Evolutionary conservation across 2,888 invertebrate species (phyloP), one percentile per base, ranked within the genome.

Genomic region (Drosophila meridiana): DNA sequence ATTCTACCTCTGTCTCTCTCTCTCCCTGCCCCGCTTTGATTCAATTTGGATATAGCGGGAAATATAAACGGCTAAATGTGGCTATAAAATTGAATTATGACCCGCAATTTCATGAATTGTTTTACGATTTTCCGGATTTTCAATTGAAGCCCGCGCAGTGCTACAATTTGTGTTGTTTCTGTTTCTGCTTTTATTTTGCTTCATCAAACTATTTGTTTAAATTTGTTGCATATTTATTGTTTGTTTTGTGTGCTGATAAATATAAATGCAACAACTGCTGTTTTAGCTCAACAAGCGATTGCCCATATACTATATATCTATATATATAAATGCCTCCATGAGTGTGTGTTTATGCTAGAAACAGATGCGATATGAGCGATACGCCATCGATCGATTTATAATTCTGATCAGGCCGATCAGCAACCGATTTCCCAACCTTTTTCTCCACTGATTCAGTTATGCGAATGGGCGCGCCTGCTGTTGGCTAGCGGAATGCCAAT

Each of bases 11-110:
- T 20, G 9, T 26, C 7, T 14, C 30, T 26, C 36, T 2, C 6
- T 11, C 11, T 2, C 34, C 6, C 3, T 0, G 32, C 13, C 36
- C 13, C 52, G 30, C 6, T 9, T 7, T 1, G 13, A 26, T 3
- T 8, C 55, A 38, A 53, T 30, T 40, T 56, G 1, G 20, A 11
- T 32, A 42, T 43, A n/a, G 45, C 52, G 43, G 13, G n/a, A 58
- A n/a, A 61, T 26, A 55, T 40, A 67, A 48, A 60, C 66, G 64
- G 58, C 56, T 53, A 40, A 55, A 47, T 78, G 65, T 45, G 58
- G 57, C 73, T 40, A 83, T 86, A 63, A 78, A 80, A 83, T 65
- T 86, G 81, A 83, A 69, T 78, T 72, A 88, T 78, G 47, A 55
- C 38, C 60, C 36, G 66, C 61, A 66, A 69, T 72, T 72, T 64